Evolutionary conservation across 2,888 invertebrate genomes (phyloP).

Genomic region (Amblyteles armatorius): DNA sequence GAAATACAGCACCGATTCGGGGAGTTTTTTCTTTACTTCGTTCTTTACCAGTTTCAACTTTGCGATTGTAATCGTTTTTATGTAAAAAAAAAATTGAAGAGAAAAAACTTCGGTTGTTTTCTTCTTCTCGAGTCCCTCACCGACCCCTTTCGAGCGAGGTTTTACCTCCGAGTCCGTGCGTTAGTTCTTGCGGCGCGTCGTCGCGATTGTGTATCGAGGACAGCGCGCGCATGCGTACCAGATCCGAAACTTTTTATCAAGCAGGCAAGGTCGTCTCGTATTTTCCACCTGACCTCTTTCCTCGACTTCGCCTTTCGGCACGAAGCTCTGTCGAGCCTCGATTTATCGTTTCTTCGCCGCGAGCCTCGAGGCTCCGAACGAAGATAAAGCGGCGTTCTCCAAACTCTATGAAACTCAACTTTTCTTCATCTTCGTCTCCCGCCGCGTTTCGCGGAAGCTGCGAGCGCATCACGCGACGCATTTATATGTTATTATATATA

Average conservation of each 20-base stretch:
- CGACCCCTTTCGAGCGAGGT: background rate
- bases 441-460: background rate
- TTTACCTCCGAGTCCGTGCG: background rate
- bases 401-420: background rate
- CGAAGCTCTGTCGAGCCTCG: background rate
- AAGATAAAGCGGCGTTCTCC: background rate
- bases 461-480: background rate
- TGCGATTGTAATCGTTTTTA: background rate
- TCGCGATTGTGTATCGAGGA: conserved; percentile 18
- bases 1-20: background rate
- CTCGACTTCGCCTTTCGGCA: background rate
- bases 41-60: background rate
- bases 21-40: background rate
- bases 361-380: background rate
- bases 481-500: background rate
- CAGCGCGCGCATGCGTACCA: background rate
- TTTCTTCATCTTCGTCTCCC: background rate
- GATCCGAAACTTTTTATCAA: conserved; percentile 20
- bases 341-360: background rate
- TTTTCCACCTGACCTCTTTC: conserved; percentile 7
- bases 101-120: background rate
- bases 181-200: background rate
- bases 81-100: background rate
- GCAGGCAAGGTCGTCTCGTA: conserved; percentile 5
- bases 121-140: background rate